These are phyloP conservation scores for Planiliza haematocheilus DNA, from an alignment of 2,113 vertebrate species.

Conservation along the genomic window DNA sequence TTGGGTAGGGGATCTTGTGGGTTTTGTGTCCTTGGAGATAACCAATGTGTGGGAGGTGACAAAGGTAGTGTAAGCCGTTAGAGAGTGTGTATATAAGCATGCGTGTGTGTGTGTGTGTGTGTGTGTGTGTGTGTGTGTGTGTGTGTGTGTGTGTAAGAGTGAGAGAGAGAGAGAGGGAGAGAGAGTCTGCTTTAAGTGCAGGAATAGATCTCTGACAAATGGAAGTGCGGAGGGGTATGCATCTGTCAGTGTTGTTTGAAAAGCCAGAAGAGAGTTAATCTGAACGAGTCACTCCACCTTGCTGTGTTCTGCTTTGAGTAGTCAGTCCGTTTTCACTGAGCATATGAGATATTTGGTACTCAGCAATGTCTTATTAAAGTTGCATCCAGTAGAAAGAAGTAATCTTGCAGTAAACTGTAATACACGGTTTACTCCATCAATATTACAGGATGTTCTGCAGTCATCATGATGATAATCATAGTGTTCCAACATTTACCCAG, in stretches of 20 bases:
- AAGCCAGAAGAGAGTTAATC: slow-evolving; percentile 75
- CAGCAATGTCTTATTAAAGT: slow-evolving; percentile 29
- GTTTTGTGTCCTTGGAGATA: slow-evolving; percentile 83
- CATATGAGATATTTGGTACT: slow-evolving; percentile 8
- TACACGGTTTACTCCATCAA: background rate
- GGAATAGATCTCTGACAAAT: slow-evolving; percentile 80
- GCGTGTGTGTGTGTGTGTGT: slow-evolving; percentile 28
- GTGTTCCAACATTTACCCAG: background rate
- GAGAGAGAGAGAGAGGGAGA: slow-evolving; percentile 27
- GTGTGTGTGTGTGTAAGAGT: no score
- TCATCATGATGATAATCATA: background rate
- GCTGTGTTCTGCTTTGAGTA: slow-evolving; percentile 14
- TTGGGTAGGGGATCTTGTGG: slow-evolving; percentile 80
- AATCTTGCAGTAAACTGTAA: background rate
- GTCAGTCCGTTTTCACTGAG: slow-evolving; percentile 3
- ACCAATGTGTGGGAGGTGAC: slow-evolving; percentile 82
- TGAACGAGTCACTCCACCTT: slow-evolving; percentile 73
- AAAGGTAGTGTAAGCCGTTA: slow-evolving; percentile 80
- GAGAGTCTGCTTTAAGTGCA: slow-evolving; percentile 75
- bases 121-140: slow-evolving; percentile 19
- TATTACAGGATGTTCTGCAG: background rate
- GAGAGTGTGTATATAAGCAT: slow-evolving; percentile 32
- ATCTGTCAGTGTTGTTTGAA: slow-evolving; percentile 76
- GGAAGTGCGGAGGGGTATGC: slow-evolving; percentile 72
- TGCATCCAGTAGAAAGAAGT: background rate